These are phyloP conservation scores for Tribolium castaneum DNA, from an alignment of 1,140 invertebrate genomes.

Conservation along the genomic window DNA sequence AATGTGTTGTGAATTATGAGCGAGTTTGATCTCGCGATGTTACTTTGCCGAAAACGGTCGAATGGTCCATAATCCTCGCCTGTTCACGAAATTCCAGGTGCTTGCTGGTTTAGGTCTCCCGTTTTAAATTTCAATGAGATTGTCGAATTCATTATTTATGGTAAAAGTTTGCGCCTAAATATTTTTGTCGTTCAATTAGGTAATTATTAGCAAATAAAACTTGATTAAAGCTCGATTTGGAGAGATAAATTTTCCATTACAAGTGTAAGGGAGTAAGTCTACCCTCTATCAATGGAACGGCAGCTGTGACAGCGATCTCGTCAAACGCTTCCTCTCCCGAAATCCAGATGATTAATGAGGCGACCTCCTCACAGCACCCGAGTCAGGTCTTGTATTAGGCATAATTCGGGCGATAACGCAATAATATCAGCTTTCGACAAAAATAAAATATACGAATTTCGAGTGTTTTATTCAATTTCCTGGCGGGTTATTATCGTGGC, in stretches of 20 bases:
- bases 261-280: conserved; percentile 10
- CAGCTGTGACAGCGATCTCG: conserved; percentile 15
- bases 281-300: conserved; percentile 10
- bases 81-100: conserved; percentile 8
- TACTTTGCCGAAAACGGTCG: not conserved
- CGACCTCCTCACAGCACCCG: not conserved
- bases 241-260: conserved; percentile 21
- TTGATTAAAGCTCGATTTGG: not conserved
- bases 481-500: not conserved
- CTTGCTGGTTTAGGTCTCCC: not conserved
- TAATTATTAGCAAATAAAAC: conserved; percentile 7
- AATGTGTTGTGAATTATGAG: not conserved
- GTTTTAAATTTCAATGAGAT: conserved; percentile 27
- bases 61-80: conserved; percentile 1
- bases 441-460: conserved; percentile 7
- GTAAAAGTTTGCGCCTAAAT: not conserved
- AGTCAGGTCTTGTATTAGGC: not conserved
- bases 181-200: conserved; percentile 1
- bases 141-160: conserved; percentile 9
- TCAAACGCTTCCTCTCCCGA: conserved; percentile 19
- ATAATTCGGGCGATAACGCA: conserved; percentile 10
- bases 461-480: not conserved
- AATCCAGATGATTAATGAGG: conserved; percentile 19
- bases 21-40: not conserved
- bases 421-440: conserved; percentile 16